Conservation (phyloP, 1,140 invertebrate species). For the Ridgeia piscesae region DNA sequence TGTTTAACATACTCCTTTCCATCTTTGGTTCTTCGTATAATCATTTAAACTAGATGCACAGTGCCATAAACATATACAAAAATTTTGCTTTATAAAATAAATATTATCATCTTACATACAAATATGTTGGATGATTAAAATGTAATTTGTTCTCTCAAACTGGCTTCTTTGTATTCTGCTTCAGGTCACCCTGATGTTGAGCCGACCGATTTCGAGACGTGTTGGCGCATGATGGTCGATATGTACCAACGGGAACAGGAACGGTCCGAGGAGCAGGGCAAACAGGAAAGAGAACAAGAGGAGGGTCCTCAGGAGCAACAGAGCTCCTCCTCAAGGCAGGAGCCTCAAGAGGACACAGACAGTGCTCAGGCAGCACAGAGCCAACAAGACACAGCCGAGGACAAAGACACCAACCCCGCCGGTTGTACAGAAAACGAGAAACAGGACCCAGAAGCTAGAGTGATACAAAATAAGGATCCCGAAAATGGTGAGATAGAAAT, state of each 20-base stretch:
- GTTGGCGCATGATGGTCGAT: neutral
- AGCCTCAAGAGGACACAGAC: neutral
- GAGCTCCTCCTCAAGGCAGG: neutral
- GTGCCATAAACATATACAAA: too few relatives aligned
- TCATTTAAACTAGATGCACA: too few relatives aligned
- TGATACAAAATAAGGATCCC: neutral
- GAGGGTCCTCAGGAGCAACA: too few relatives aligned
- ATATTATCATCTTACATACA: too few relatives aligned
- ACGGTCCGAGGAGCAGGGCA: too few relatives aligned
- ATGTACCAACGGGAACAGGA: neutral
- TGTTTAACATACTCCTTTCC: too few relatives aligned
- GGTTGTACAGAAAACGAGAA: neutral
- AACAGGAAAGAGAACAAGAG: neutral
- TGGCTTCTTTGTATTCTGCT: neutral
- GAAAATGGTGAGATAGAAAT: too few relatives aligned
- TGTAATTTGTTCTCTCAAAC: too few relatives aligned
- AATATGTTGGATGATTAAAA: too few relatives aligned
- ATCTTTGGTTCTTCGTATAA: too few relatives aligned
- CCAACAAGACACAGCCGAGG: neutral
- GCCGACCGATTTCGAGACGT: conserved; percentile 7
- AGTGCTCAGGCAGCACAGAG: neutral
- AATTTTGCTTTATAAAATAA: too few relatives aligned
- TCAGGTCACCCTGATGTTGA: conserved; percentile 1
- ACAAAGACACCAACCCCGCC: neutral
- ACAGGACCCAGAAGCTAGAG: neutral